Base-by-base conservation (phyloP, 2,888 invertebrate genomes). In the Spodoptera littoralis region DNA sequence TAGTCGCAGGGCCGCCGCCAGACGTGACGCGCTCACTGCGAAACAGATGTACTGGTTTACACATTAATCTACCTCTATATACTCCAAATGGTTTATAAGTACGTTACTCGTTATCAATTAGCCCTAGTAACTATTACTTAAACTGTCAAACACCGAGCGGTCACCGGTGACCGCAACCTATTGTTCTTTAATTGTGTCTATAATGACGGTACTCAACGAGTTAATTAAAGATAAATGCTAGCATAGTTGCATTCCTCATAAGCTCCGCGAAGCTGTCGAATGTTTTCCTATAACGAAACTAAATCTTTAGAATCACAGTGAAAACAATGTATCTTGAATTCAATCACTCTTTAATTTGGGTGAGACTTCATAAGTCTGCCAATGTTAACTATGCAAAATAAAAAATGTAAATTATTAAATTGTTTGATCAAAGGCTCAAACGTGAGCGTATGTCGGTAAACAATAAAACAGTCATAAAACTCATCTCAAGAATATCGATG, bases 61-160 rank as follows among this genome's bases (percentile, higher is more conserved):
- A 61, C 45, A 52, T 75, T 65, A 74, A 74, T 72, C 70, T n/a
- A n/a, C n/a, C n/a, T n/a, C n/a, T 60, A 22, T 48, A 57, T 64
- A 74, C 57, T 70, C 65, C 22, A 55, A 60, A 75, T 73, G 72
- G 75, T 73, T 73, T 73, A 73, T 65, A 65, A 70, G 60, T 75
- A 65, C 65, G 53, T 56, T 75, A 70, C 71, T 43, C 60, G 48
- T 75, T 75, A 73, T 73, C 71, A 65, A 73, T 75, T 73, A 73
- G 71, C 60, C 55, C 52, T 43, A 61, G 71, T 73, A 61, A 70
- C 48, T 56, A 73, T 58, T 65, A 60, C 61, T 70, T 76, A n/a
- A n/a, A n/a, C n/a, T n/a, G n/a, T n/a, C n/a, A n/a, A n/a, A n/a
- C n/a, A n/a, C n/a, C n/a, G n/a, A n/a, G n/a, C n/a, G n/a, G n/a